Percentiles rank a stretch among this genome's conserved stretches.
Evolutionary conservation across 2,888 invertebrate genomes (phyloP).

Genomic region (Lepidonotus clava): DNA sequence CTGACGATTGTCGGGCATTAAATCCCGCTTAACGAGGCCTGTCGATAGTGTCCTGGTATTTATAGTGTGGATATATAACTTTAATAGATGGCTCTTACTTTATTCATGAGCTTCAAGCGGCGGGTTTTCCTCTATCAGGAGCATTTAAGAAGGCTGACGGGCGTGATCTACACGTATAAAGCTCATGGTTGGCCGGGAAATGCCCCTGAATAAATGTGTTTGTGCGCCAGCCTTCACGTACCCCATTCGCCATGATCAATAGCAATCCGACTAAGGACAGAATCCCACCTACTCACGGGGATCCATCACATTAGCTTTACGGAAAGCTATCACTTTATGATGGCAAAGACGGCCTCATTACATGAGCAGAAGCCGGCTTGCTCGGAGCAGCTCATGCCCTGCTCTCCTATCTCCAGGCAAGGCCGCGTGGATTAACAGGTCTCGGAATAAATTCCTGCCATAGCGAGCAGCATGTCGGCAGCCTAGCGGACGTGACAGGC

Average conservation of each 20-base stretch:
- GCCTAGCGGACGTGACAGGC: background rate
- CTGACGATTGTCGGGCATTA: too few species aligned
- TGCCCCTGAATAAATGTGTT: background rate
- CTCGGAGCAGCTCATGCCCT: background rate
- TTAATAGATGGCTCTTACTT: too few species aligned
- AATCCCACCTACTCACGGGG: background rate
- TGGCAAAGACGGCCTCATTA: background rate
- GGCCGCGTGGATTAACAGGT: background rate
- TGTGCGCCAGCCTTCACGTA: background rate
- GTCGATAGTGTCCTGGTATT: too few species aligned
- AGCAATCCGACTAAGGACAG: slow-evolving; percentile 1
- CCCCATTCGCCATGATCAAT: background rate
- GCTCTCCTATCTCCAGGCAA: background rate
- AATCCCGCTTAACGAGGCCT: too few species aligned
- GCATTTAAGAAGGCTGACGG: background rate
- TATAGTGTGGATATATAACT: too few species aligned
- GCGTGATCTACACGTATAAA: background rate
- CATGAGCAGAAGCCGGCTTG: background rate
- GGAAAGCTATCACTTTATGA: slow-evolving; percentile 28
- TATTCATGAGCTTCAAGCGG: background rate
- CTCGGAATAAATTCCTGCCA: background rate
- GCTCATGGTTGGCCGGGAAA: background rate
- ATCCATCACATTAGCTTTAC: slow-evolving; percentile 28
- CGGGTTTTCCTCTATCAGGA: background rate
- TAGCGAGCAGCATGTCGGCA: background rate